Percentiles rank a stretch among this genome's conserved stretches.
Evolutionary conservation across 2,797 vertebrate genomes (phyloP).

Genomic region (Gobio occitaniae): DNA sequence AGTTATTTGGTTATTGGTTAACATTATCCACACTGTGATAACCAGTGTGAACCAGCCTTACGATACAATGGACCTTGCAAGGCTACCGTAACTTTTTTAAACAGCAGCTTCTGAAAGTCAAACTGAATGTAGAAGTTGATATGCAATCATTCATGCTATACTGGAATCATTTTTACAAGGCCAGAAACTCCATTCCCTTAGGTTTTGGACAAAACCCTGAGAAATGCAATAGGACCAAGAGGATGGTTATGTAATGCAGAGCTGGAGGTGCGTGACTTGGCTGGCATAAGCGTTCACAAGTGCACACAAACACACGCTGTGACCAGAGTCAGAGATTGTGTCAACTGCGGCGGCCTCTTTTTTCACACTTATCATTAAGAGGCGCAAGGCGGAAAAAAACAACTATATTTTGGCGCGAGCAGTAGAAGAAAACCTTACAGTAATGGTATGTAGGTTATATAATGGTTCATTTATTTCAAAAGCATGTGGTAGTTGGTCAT

Average conservation of each 20-base stretch:
- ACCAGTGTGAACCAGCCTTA: neutral
- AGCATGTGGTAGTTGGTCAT: neutral
- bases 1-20: neutral
- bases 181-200: neutral
- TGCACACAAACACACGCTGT: neutral
- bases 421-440: neutral
- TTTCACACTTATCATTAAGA: conserved; percentile 11
- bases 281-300: conserved; percentile 18
- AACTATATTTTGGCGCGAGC: neutral
- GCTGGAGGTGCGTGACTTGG: conserved; percentile 47
- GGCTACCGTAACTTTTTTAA: neutral
- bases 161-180: neutral
- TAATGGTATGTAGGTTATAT: neutral
- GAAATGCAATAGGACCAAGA: conserved; percentile 23
- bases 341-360: neutral
- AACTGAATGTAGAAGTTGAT: neutral
- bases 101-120: neutral
- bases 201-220: conserved; percentile 21
- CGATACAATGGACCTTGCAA: neutral
- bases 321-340: conserved; percentile 5
- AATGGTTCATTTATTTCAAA: neutral
- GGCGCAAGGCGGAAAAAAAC: neutral
- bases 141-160: conserved; percentile 4
- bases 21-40: neutral
- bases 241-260: conserved; percentile 54